Base-by-base conservation (phyloP, 2,113 vertebrate species). In the Salvelinus alpinus region DNA sequence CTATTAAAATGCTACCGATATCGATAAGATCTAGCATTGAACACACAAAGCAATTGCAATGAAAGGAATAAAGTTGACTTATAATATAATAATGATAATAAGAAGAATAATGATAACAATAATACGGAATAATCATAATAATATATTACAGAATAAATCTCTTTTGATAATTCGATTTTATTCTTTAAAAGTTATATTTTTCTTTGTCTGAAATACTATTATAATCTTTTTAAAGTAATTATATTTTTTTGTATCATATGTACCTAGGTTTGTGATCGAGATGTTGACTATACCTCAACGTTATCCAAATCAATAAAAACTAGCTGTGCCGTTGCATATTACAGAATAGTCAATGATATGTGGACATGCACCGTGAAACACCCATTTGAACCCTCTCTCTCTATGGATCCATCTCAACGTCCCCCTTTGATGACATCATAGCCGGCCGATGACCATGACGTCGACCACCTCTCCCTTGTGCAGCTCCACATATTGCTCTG, bases 321-420 rank as follows among this genome's bases (percentile, higher is more conserved):
- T 97, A 98, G 96, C 96, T 99, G 98, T 99, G 97, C 97, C 96
- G 85, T 98, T 99, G 97, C 97, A 99, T 99, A 98, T 99, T 97
- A 99, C 97, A 96, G 96, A 96, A 97, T 99, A 98, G 97, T 99
- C 96, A 97, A 97, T 98, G 96, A 97, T 98, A 99, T 98, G 98
- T 98, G 96, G 96, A 97, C 97, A 99, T 99, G 98, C 98, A 99
- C 96, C 95, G 93, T 96, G 91, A 95, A 95, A 95, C 94, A 71
- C 92, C 91, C 90, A 89, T 92, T 90, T 88, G 83, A 64, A 80
- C 86, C 91, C 83, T 85, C 85, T 77, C 85, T 77, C 86, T 88
- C 87, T 86, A 84, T 78, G 83, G 86, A 74, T 79, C 84, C 86
- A 29, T 80, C 84, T 75, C 80, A 78, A 85, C 67, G 65, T 90